A percentile compares a stretch with the other conserved stretches of the same genome.
These are phyloP conservation scores for Synodontis membranacea DNA, from an alignment of 2,113 vertebrate genomes.

Conservation along the genomic window DNA sequence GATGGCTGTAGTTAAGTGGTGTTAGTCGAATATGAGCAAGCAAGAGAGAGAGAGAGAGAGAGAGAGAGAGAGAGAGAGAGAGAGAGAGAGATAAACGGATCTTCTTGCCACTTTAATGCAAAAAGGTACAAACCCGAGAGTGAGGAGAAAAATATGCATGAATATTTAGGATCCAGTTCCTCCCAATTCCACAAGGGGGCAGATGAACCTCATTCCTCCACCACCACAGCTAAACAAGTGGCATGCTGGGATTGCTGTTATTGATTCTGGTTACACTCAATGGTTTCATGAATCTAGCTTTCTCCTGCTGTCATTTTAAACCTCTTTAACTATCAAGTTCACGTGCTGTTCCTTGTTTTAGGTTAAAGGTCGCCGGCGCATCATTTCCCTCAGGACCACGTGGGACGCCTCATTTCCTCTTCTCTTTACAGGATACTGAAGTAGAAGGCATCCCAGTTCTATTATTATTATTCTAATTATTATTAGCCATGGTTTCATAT, in stretches of 20 bases:
- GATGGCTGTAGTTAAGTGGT: conserved; percentile 8
- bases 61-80: too few relatives aligned
- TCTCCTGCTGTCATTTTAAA: neutral
- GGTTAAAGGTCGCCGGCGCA: neutral
- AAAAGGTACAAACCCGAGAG: neutral
- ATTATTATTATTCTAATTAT: too few relatives aligned
- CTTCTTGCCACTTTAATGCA: neutral
- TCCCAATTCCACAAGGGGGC: conserved; percentile 66
- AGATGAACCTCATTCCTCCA: conserved; percentile 57
- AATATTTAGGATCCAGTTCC: conserved; percentile 19
- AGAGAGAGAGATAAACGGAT: neutral
- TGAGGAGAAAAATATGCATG: neutral
- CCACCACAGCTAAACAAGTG: neutral
- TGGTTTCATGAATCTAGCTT: neutral
- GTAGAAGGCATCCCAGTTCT: too few relatives aligned
- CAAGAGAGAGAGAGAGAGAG: neutral
- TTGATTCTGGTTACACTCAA: neutral
- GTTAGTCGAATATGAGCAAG: conserved; percentile 30
- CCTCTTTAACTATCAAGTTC: neutral
- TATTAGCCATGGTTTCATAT: too few relatives aligned
- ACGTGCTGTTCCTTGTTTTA: neutral
- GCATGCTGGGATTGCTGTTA: neutral
- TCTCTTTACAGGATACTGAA: too few relatives aligned
- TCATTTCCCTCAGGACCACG: neutral
- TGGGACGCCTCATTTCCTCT: neutral